Percentiles rank a stretch among this genome's conserved stretches.
Evolutionary conservation across 2,797 vertebrate species (phyloP).

Genomic region (Sylvia borin): DNA sequence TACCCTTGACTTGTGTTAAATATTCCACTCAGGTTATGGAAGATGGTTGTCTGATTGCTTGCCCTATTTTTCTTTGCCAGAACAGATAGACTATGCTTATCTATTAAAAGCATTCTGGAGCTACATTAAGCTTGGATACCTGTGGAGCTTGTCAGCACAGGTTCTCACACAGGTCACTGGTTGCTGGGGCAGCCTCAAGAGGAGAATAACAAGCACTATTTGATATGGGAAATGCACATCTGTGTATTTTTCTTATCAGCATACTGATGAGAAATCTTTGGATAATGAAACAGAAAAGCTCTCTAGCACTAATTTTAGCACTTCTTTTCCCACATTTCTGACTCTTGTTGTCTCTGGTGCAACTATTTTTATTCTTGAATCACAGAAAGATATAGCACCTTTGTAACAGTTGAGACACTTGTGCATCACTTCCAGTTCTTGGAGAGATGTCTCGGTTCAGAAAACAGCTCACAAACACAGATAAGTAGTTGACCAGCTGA

Average conservation of each 20-base stretch:
- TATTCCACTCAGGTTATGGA: conserved; percentile 71
- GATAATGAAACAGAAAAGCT: background rate
- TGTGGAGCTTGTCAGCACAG: conserved; percentile 73
- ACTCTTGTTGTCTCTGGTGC: background rate
- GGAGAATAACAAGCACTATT: conserved; percentile 62
- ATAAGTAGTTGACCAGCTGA: background rate
- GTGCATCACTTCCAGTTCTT: background rate
- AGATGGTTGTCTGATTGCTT: conserved; percentile 69
- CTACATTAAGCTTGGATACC: conserved; percentile 73
- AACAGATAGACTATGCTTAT: conserved; percentile 70
- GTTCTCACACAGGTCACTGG: conserved; percentile 71
- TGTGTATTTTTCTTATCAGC: background rate
- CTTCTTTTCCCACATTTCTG: rapidly evolving
- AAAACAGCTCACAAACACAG: background rate
- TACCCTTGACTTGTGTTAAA: conserved; percentile 73
- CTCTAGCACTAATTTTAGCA: background rate
- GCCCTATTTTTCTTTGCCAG: conserved; percentile 73
- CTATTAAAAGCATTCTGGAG: conserved; percentile 74
- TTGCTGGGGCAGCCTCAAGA: conserved; percentile 60
- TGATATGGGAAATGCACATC: conserved; percentile 20
- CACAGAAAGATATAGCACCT: background rate
- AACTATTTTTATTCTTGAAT: background rate
- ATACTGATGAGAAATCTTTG: background rate
- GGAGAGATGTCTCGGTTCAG: background rate
- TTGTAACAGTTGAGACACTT: background rate